Evolutionary conservation across 2,797 vertebrate genomes (phyloP).

Genomic region (Bradypus variegatus): DNA sequence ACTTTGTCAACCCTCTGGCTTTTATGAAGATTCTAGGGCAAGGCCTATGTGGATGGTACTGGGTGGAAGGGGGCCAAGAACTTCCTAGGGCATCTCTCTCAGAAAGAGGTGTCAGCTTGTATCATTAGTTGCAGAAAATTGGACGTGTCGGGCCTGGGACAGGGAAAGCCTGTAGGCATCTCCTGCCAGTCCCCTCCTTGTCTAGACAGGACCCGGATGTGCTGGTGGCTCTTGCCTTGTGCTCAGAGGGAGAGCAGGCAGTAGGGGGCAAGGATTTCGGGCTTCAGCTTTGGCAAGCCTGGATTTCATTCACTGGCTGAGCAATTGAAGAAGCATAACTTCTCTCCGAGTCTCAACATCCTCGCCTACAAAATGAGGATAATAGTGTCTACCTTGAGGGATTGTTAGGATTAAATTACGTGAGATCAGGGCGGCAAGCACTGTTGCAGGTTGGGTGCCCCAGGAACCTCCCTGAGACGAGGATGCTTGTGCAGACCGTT

Average conservation of each 20-base stretch:
- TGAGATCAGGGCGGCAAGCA: not conserved
- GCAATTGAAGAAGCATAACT: not conserved
- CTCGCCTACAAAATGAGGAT: not conserved
- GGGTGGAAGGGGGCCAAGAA: not conserved
- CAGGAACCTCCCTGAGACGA: not conserved
- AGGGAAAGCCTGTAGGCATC: not conserved
- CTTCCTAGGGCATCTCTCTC: not conserved
- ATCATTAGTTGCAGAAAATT: not conserved
- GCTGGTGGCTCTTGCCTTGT: not conserved
- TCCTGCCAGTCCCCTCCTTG: not conserved
- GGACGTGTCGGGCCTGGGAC: not conserved
- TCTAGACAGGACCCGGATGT: not conserved
- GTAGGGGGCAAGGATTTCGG: not conserved
- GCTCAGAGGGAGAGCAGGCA: not conserved
- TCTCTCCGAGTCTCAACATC: not conserved
- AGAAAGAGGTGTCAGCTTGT: not conserved
- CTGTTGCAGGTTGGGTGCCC: not conserved
- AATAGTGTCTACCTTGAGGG: not conserved
- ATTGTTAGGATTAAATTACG: too few relatives aligned
- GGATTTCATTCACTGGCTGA: not conserved
- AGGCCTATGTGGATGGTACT: not conserved
- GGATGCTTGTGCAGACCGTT: not conserved
- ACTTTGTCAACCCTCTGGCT: not conserved
- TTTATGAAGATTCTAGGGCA: not conserved
- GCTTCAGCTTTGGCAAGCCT: not conserved